Percentiles rank a stretch among this genome's conserved stretches.
phyloP scores from a whole-genome alignment of 2,888 invertebrate species.

The Eudasyphora cyanicolor region DNA sequence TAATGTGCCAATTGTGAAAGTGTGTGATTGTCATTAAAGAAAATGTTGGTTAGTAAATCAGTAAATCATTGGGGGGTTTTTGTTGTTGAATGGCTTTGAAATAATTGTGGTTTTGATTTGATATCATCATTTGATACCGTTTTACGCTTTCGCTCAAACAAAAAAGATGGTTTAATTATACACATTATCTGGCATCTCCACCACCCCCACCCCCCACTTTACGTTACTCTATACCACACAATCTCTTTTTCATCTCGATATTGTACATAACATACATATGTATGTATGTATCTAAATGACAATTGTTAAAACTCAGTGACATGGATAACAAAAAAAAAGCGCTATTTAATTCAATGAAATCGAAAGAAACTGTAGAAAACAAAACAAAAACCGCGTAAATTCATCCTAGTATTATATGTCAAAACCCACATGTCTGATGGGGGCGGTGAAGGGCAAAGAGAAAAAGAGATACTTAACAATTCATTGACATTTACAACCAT shows the following conservation, averaged over 20 bases:
- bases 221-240: not conserved
- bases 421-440: not conserved
- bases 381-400: not conserved
- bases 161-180: constrained; percentile 4
- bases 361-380: not conserved
- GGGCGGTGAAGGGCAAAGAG: not conserved
- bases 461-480: constrained; percentile 17
- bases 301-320: constrained; percentile 18
- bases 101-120: constrained; percentile 16
- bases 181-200: no score
- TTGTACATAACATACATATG: not conserved
- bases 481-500: constrained; percentile 30
- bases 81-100: not conserved
- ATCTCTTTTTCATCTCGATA: not conserved
- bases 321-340: not conserved
- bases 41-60: constrained; percentile 18
- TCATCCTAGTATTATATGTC: not conserved
- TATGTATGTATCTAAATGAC: no score
- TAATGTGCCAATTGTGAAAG: not conserved
- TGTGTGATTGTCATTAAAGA: not conserved
- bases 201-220: no score
- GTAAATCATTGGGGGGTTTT: constrained; percentile 3
- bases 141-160: constrained; percentile 24
- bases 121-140: constrained; percentile 26
- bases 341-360: constrained; percentile 6